phyloP scores from a whole-genome alignment of 35 echinoderm and acorn worm genomes.

The Apostichopus japonicus region DNA sequence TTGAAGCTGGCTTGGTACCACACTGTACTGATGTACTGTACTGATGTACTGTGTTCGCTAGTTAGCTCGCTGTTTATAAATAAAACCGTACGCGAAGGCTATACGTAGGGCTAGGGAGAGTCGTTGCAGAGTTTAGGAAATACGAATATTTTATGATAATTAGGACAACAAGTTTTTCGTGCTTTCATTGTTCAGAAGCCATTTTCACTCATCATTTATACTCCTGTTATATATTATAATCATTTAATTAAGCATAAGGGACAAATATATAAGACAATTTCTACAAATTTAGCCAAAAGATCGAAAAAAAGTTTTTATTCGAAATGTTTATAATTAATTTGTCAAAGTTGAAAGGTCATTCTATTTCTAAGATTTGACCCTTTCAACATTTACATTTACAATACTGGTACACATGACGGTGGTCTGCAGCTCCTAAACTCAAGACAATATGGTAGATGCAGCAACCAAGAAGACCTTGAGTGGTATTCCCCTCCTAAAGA shows the following conservation, averaged over 20 bases:
- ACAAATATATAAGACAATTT: too few relatives aligned
- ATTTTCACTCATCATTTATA: not conserved
- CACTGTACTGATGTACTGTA: not conserved
- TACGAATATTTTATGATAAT: constrained; percentile 36
- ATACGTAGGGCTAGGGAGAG: not conserved
- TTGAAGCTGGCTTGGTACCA: not conserved
- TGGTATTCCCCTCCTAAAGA: constrained; percentile 92
- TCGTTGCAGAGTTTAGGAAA: not conserved
- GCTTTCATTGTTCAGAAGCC: not conserved
- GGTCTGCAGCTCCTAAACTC: not conserved
- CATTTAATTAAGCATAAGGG: too few relatives aligned
- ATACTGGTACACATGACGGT: not conserved
- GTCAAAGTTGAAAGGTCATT: constrained; percentile 1
- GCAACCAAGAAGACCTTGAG: constrained; percentile 90
- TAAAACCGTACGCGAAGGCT: not conserved
- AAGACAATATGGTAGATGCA: constrained; percentile 86
- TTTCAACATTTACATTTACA: not conserved
- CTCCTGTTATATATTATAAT: not conserved
- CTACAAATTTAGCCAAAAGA: not conserved
- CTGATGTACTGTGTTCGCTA: not conserved
- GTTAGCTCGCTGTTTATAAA: not conserved
- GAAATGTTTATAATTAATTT: not conserved
- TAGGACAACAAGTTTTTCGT: not conserved
- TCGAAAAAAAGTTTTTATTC: not conserved
- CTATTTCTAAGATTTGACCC: not conserved